A percentile compares a stretch with the other conserved stretches of the same genome.
These are phyloP conservation scores for Sericinus montela DNA, from an alignment of 2,888 invertebrate genomes.

Conservation along the genomic window DNA sequence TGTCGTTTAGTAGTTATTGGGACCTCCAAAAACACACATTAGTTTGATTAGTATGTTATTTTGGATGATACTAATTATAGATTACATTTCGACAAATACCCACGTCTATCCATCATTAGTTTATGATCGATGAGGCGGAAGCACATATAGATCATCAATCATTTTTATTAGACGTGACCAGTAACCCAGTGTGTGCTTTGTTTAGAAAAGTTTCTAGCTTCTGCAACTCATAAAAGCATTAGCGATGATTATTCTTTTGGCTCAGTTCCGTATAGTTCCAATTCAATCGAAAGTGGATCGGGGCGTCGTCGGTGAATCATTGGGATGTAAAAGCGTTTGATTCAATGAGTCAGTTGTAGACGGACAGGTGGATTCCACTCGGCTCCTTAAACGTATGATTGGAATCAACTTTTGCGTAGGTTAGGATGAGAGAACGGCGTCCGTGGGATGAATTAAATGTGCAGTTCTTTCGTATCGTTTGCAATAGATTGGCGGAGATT, in stretches of 20 bases:
- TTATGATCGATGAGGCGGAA: background rate
- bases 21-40: too few relatives aligned
- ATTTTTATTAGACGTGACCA: conserved; percentile 2
- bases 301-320: conserved; percentile 4
- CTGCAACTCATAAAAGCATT: too few relatives aligned
- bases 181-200: background rate
- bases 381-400: background rate
- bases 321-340: background rate
- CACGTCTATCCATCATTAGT: background rate
- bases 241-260: too few relatives aligned
- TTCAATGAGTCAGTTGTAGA: background rate
- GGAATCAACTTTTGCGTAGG: conserved; percentile 5
- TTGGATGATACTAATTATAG: too few relatives aligned
- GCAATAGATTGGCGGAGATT: too few relatives aligned
- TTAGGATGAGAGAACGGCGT: background rate
- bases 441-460: too few relatives aligned
- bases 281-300: conserved; percentile 1
- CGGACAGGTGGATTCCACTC: conserved; percentile 6
- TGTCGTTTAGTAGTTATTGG: too few relatives aligned
- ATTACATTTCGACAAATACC: too few relatives aligned
- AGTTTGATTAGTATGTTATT: too few relatives aligned
- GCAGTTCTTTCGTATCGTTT: too few relatives aligned
- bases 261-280: background rate
- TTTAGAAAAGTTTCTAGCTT: too few relatives aligned
- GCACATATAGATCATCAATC: conserved; percentile 1